These are phyloP conservation scores for Meghimatium bilineatum DNA, from an alignment of 2,888 invertebrate genomes.

Conservation along the genomic window DNA sequence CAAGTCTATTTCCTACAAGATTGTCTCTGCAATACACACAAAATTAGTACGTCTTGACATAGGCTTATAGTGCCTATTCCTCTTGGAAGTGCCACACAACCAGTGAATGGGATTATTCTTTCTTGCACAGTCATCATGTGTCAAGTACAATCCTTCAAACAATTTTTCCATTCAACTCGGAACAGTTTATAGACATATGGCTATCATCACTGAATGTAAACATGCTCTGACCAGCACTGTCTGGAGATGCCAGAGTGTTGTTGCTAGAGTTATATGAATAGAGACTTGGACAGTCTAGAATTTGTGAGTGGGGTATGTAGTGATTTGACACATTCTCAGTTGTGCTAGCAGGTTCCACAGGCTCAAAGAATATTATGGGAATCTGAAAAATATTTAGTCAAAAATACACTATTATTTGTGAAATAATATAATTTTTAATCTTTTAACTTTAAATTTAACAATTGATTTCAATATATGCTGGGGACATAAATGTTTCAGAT, in stretches of 20 bases:
- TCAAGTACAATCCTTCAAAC: constrained; percentile 20
- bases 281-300: constrained; percentile 23
- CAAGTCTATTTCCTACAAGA: too few species aligned
- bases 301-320: neutral
- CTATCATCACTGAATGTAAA: constrained; percentile 35
- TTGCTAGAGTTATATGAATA: neutral
- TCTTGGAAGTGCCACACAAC: neutral
- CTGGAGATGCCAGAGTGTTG: constrained; percentile 5
- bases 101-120: neutral
- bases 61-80: too few species aligned
- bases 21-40: too few species aligned
- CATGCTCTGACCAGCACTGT: constrained; percentile 2
- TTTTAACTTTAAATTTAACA: too few species aligned
- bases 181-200: constrained; percentile 1
- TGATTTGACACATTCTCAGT: constrained; percentile 12
- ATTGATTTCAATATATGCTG: too few species aligned
- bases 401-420: too few species aligned
- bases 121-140: neutral
- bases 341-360: constrained; percentile 42
- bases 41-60: too few species aligned
- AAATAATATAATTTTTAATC: too few species aligned
- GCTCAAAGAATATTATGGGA: constrained; percentile 64
- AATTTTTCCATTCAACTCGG: constrained; percentile 39
- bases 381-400: constrained; percentile 51
- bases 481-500: too few species aligned